These are phyloP conservation scores for Oncorhynchus nerka DNA, from an alignment of 2,113 vertebrate genomes.

Conservation along the genomic window DNA sequence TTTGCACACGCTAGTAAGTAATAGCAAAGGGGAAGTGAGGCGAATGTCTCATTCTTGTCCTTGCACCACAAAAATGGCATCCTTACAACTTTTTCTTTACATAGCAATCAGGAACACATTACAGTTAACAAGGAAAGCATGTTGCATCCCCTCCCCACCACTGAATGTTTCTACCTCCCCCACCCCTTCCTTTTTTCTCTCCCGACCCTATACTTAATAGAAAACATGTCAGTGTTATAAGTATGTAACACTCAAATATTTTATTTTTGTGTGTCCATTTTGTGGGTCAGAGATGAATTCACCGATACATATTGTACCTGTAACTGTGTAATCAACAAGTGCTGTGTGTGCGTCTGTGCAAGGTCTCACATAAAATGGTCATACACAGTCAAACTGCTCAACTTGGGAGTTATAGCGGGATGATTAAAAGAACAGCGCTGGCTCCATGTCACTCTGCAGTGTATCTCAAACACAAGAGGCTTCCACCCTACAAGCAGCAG, in stretches of 20 bases:
- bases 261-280: no score
- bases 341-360: background rate
- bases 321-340: background rate
- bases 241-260: no score
- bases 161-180: slow-evolving; percentile 22
- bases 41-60: slow-evolving; percentile 43
- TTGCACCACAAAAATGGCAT: slow-evolving; percentile 41
- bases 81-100: slow-evolving; percentile 35
- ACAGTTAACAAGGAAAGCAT: slow-evolving; percentile 67
- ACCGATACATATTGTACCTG: background rate
- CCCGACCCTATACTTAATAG: no score
- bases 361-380: no score
- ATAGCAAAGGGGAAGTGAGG: slow-evolving; percentile 8
- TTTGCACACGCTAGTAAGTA: slow-evolving; percentile 25
- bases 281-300: no score
- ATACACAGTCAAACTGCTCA: no score
- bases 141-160: slow-evolving; percentile 41
- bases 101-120: slow-evolving; percentile 52
- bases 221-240: slow-evolving; percentile 6
- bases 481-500: slow-evolving; percentile 7
- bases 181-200: background rate
- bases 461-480: slow-evolving; percentile 16
- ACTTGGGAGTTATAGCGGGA: no score
- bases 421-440: background rate
- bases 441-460: background rate